Percentiles rank a stretch among this genome's conserved stretches.
phyloP scores from a whole-genome alignment of 1,140 invertebrate genomes.

The Spodoptera litura region DNA sequence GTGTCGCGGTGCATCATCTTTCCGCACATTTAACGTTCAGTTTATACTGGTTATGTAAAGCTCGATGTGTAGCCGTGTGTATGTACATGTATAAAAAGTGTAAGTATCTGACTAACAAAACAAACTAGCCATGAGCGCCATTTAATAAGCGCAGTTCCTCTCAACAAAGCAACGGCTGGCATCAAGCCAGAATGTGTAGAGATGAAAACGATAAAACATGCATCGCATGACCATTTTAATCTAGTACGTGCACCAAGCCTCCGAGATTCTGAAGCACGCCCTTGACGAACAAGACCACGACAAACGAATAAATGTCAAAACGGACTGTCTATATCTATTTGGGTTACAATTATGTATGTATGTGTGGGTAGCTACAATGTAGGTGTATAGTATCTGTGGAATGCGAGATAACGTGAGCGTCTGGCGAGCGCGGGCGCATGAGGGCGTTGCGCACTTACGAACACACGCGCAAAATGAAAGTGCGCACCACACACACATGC shows the following conservation, averaged over 20 bases:
- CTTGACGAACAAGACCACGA: slow-evolving; percentile 21
- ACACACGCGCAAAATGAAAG: slow-evolving; percentile 44
- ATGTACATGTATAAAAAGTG: no score
- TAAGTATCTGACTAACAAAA: slow-evolving; percentile 12
- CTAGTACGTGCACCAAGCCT: slow-evolving; percentile 6
- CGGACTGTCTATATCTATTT: slow-evolving; percentile 41
- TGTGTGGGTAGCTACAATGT: slow-evolving; percentile 47
- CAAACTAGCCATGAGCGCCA: background rate
- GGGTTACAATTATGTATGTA: slow-evolving; percentile 45
- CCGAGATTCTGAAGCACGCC: slow-evolving; percentile 3
- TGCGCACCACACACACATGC: slow-evolving; percentile 29
- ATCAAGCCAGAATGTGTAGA: slow-evolving; percentile 14
- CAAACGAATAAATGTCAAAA: slow-evolving; percentile 22
- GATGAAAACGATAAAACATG: slow-evolving; percentile 25
- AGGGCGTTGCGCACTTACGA: slow-evolving; percentile 41
- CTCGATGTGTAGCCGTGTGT: no score
- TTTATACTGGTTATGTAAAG: no score
- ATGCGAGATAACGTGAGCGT: slow-evolving; percentile 49
- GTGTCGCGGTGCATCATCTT: no score
- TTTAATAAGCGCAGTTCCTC: slow-evolving; percentile 31
- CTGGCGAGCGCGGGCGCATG: slow-evolving; percentile 46
- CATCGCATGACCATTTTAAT: slow-evolving; percentile 32
- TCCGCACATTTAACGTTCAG: no score
- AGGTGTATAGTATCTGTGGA: slow-evolving; percentile 49
- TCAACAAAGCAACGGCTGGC: slow-evolving; percentile 14